Percentiles rank a stretch among this genome's conserved stretches.
Evolutionary conservation across 2,888 invertebrate species (phyloP).

Genomic region (Adineta ricciae): DNA sequence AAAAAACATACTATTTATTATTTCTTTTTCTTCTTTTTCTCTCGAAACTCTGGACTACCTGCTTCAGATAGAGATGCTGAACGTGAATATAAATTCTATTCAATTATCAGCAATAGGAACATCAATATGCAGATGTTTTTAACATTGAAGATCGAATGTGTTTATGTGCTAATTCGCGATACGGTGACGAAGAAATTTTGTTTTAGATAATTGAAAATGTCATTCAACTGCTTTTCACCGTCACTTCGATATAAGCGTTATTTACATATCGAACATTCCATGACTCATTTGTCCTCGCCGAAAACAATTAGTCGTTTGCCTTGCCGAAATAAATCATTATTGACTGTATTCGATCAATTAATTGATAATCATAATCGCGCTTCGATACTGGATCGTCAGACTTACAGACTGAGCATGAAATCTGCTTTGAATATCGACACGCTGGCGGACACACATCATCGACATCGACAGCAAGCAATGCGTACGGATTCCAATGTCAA

Average conservation of each 20-base stretch:
- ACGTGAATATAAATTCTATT: not conserved
- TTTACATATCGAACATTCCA: not conserved
- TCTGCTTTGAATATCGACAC: slow-evolving; percentile 1
- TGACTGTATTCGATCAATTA: not conserved
- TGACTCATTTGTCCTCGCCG: not conserved
- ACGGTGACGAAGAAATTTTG: too few relatives aligned
- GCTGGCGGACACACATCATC: not conserved
- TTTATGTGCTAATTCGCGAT: too few relatives aligned
- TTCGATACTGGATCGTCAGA: not conserved
- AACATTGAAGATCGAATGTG: too few relatives aligned
- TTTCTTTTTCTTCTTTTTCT: too few relatives aligned
- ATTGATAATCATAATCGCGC: not conserved
- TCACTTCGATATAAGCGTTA: not conserved
- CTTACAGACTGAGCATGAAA: slow-evolving; percentile 10
- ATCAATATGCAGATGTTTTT: not conserved
- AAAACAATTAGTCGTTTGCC: not conserved
- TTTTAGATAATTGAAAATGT: too few relatives aligned
- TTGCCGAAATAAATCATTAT: not conserved
- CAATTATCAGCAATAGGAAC: not conserved
- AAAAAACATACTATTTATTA: not conserved
- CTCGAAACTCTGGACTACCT: not conserved
- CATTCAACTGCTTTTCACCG: too few relatives aligned
- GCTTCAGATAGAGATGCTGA: not conserved
- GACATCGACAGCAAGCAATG: not conserved
- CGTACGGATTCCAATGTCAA: not conserved